Evolutionary conservation across 2,888 invertebrate genomes (phyloP).

Genomic region (Aphodius sticticus): DNA sequence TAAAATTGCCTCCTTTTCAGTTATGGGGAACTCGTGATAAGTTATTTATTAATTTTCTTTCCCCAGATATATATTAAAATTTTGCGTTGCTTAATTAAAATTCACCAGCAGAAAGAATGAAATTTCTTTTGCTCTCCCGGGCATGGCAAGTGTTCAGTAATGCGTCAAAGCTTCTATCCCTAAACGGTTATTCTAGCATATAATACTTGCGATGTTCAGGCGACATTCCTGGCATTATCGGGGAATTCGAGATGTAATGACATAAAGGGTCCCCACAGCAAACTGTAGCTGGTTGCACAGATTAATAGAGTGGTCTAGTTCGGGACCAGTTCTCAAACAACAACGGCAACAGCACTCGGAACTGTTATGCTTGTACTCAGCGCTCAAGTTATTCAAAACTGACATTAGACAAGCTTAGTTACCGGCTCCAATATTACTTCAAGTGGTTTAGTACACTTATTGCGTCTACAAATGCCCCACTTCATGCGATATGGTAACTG

Average conservation of each 20-base stretch:
- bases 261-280: not conserved
- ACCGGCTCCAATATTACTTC: not conserved
- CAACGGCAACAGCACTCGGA: not conserved
- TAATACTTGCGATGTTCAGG: not conserved
- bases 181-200: not conserved
- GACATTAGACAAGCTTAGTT: not conserved
- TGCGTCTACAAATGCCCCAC: not conserved
- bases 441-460: slow-evolving; percentile 4
- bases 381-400: slow-evolving; percentile 4
- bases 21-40: slow-evolving; percentile 11
- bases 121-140: not conserved
- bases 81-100: slow-evolving; percentile 23
- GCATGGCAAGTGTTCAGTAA: too few species aligned
- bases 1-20: slow-evolving; percentile 18
- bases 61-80: slow-evolving; percentile 17
- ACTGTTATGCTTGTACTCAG: not conserved
- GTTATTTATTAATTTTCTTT: slow-evolving; percentile 26
- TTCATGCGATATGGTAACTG: not conserved
- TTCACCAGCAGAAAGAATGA: not conserved
- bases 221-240: not conserved
- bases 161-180: too few species aligned
- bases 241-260: not conserved
- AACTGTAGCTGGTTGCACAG: not conserved
- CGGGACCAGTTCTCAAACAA: not conserved
- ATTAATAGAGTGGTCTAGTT: slow-evolving; percentile 4